Evolutionary conservation across 2,797 vertebrate genomes (phyloP).

Genomic region (Notoglanidium macrostoma): DNA sequence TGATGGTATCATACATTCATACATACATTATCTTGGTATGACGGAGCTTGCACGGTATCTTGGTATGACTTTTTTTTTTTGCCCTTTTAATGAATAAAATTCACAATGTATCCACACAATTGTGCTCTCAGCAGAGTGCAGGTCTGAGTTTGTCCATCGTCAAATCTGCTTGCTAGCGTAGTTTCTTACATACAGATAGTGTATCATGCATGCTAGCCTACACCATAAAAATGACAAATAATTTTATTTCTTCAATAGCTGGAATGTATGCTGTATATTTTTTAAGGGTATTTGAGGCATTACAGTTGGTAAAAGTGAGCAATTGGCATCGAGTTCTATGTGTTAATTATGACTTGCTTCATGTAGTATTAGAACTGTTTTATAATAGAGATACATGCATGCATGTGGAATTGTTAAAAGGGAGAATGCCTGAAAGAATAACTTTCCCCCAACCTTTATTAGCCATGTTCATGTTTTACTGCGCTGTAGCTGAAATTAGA

Average conservation of each 20-base stretch:
- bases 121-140: background rate
- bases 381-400: background rate
- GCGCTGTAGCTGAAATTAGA: background rate
- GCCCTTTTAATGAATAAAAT: background rate
- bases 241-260: background rate
- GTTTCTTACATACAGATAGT: background rate
- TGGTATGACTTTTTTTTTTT: background rate
- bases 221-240: background rate
- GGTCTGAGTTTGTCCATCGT: background rate
- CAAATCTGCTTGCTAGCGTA: background rate
- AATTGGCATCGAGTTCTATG: background rate
- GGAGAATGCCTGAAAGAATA: background rate
- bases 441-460: background rate
- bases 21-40: background rate
- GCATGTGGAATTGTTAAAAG: background rate
- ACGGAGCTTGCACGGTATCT: background rate
- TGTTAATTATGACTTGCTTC: background rate
- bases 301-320: background rate
- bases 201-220: background rate
- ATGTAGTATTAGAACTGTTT: background rate
- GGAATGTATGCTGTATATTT: background rate
- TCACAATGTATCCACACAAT: background rate
- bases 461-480: background rate
- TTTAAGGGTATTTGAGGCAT: background rate
- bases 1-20: no score